Evolutionary conservation across 2,888 invertebrate genomes (phyloP).

Genomic region (Tipula confusa): DNA sequence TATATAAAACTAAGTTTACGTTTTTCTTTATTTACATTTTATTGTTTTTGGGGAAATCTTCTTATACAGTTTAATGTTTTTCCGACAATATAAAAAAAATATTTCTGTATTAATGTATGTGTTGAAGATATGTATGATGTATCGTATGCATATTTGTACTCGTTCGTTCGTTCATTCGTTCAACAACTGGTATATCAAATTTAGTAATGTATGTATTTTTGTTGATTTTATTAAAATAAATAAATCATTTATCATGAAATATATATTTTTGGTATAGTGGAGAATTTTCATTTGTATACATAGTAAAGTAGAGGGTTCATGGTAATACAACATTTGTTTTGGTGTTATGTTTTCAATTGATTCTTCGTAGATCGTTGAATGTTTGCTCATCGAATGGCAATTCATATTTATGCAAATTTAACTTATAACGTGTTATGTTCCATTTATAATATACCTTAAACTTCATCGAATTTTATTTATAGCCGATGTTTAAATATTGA

Average conservation of each 20-base stretch:
- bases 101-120: not conserved
- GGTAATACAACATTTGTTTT: not conserved
- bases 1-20: not conserved
- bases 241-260: not conserved
- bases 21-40: not conserved
- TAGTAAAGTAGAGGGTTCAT: not conserved
- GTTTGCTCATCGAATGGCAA: not conserved
- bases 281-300: not conserved
- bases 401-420: not conserved
- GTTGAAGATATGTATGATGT: not conserved
- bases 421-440: not conserved
- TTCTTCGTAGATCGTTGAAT: not conserved
- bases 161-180: not conserved
- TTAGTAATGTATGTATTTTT: not conserved
- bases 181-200: not conserved
- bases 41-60: not conserved
- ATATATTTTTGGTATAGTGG: not conserved
- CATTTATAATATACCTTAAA: not conserved
- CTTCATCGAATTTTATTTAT: not conserved
- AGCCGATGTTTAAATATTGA: no score
- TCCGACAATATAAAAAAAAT: not conserved
- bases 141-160: not conserved
- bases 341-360: not conserved
- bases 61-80: not conserved
- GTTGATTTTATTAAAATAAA: not conserved